These are phyloP conservation scores for Periphyllus acericola DNA, from an alignment of 2,888 invertebrate genomes.

Conservation along the genomic window DNA sequence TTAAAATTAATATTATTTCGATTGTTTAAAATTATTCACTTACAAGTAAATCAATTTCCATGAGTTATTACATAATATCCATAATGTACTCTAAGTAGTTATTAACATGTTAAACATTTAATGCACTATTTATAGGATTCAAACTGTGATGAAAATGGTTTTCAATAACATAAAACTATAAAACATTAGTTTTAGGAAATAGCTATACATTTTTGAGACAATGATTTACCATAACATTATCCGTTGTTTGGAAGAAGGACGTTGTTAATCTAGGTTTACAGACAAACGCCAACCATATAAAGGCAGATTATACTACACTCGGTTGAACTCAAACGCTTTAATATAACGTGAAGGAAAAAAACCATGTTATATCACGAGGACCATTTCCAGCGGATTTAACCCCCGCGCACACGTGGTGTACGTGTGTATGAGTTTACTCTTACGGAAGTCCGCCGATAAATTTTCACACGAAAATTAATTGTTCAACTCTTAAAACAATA, in stretches of 20 bases:
- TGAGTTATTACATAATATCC: too few species aligned
- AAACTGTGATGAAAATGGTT: not conserved
- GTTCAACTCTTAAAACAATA: not conserved
- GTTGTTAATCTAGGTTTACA: constrained; percentile 37
- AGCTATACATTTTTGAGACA: constrained; percentile 2
- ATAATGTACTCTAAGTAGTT: too few species aligned
- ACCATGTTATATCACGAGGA: constrained; percentile 34
- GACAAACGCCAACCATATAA: constrained; percentile 21
- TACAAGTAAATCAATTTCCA: too few species aligned
- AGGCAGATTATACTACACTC: constrained; percentile 36
- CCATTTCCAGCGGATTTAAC: constrained; percentile 56
- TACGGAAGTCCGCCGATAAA: constrained; percentile 46
- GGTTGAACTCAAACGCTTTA: constrained; percentile 42
- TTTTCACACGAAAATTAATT: constrained; percentile 45
- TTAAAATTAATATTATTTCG: too few species aligned
- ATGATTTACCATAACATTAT: constrained; percentile 21
- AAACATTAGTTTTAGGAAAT: not conserved
- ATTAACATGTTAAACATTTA: too few species aligned
- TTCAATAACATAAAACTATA: not conserved
- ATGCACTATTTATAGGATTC: too few species aligned
- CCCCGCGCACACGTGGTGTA: not conserved
- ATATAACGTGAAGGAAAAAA: constrained; percentile 36
- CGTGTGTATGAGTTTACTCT: constrained; percentile 12
- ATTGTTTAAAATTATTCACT: too few species aligned
- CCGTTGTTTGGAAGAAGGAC: constrained; percentile 23